Evolutionary conservation across 2,113 vertebrate species (phyloP), one percentile per base, ranked within the genome.

Genomic region (Myotis brandtii): DNA sequence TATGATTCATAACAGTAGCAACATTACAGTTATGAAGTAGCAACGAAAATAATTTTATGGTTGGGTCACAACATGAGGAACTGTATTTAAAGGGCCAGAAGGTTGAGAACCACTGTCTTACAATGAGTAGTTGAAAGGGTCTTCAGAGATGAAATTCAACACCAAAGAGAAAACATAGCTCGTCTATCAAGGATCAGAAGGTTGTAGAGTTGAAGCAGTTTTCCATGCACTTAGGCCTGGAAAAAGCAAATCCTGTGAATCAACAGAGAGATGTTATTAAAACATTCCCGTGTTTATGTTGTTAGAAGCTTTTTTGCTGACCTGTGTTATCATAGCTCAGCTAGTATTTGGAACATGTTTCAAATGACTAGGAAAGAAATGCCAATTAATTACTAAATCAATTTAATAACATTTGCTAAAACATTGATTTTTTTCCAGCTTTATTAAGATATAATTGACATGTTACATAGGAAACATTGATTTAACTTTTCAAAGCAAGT

Each of bases 401-500:
- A 96, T 97, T 93, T 96, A 97, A 97, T 92, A 96, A 88, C 54
- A 95, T 87, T 93, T 93, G 76, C 54, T 92, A 97, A 97, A 85
- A 88, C 20, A 40, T n/a, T 67, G 48, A 67, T 85, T 86, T 93
- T 77, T n/a, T 9, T 5, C 75, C 27, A 82, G 67, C 9, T 43
- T 73, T 64, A 50, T 25, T 88, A 67, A 88, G 27, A 73, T 81
- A 43, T 46, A 88, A 46, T 64, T 34, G 48, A 54, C 40, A 83
- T 82, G 52, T 46, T 64, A 48, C 17, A 18, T 25, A 76, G 46
- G 84, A 76, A 95, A 94, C 75, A 75, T 10, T 67, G 66, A 84
- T 96, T 95, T 96, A 93, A 96, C 43, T 97, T 97, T 90, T 96
- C 21, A 92, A 95, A 95, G 95, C 93, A 97, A 97, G 88, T 92